Evolutionary conservation across 2,797 vertebrate genomes (phyloP).

Genomic region (Orientallactaga sibirica): DNA sequence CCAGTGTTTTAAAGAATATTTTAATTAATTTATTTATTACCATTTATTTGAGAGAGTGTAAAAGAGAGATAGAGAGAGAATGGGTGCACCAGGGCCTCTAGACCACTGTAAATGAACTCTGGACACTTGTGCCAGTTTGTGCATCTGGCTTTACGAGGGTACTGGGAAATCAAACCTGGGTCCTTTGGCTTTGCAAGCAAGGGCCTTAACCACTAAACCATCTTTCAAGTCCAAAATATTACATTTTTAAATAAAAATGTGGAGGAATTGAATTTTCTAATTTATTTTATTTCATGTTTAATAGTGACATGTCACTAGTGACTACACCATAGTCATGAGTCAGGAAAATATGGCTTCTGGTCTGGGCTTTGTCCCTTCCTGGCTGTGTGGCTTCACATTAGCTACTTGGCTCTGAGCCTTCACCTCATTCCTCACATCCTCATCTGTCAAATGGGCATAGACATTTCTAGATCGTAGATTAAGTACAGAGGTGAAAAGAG

Average conservation of each 20-base stretch:
- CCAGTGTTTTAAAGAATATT: too few species aligned
- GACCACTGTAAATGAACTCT: too few species aligned
- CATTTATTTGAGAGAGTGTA: too few species aligned
- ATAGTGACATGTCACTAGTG: accelerated
- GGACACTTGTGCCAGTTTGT: too few species aligned
- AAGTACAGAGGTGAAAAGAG: not conserved
- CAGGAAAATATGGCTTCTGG: not conserved
- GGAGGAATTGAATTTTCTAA: not conserved
- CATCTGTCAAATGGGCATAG: not conserved
- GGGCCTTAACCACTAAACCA: too few species aligned
- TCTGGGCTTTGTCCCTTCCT: not conserved
- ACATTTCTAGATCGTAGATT: not conserved
- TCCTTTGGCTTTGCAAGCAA: too few species aligned
- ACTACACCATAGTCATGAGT: too few species aligned
- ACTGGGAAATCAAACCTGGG: too few species aligned
- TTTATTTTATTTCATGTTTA: not conserved
- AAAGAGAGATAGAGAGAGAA: too few species aligned
- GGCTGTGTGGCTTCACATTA: not conserved
- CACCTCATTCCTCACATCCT: not conserved
- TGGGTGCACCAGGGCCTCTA: too few species aligned
- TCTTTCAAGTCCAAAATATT: not conserved
- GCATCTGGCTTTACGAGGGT: too few species aligned
- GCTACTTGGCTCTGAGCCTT: not conserved
- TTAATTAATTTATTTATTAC: too few species aligned
- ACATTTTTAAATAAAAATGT: not conserved